These are phyloP conservation scores for Ibidorhyncha struthersii DNA, from an alignment of 2,113 vertebrate genomes.

Conservation along the genomic window DNA sequence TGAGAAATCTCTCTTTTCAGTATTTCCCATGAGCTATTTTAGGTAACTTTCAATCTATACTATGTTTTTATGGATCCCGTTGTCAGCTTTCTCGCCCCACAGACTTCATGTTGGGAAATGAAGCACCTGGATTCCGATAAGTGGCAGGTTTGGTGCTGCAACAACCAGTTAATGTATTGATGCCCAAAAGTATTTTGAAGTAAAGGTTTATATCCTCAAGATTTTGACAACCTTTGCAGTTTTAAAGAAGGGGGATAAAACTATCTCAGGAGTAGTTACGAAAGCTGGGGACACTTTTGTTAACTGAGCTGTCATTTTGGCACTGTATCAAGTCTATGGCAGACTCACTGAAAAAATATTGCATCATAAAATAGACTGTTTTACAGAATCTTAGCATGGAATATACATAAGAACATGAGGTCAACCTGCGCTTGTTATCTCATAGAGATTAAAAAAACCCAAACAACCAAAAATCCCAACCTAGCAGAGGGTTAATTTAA, in stretches of 20 bases:
- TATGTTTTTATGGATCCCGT: background rate
- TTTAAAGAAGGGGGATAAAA: conserved; percentile 43
- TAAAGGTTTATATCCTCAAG: background rate
- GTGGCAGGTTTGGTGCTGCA: background rate
- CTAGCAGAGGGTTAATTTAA: conserved; percentile 79
- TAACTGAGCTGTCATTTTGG: conserved; percentile 73
- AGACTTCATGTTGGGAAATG: background rate
- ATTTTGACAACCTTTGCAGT: conserved; percentile 24
- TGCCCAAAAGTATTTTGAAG: background rate
- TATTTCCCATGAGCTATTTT: background rate
- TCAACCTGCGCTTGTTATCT: conserved; percentile 3
- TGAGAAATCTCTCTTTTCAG: background rate
- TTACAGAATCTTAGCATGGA: conserved; percentile 40
- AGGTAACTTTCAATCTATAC: background rate
- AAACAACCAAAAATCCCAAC: background rate
- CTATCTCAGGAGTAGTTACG: conserved; percentile 22
- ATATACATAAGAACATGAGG: conserved; percentile 45
- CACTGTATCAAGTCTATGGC: conserved; percentile 7
- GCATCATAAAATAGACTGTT: conserved; percentile 43
- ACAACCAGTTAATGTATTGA: background rate
- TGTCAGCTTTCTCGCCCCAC: background rate
- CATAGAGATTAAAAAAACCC: background rate
- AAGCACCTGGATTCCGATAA: background rate
- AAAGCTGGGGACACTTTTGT: conserved; percentile 48
- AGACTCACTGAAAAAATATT: conserved; percentile 37